phyloP scores from a whole-genome alignment of 2,888 invertebrate species.

The Neoscelio sp. region DNA sequence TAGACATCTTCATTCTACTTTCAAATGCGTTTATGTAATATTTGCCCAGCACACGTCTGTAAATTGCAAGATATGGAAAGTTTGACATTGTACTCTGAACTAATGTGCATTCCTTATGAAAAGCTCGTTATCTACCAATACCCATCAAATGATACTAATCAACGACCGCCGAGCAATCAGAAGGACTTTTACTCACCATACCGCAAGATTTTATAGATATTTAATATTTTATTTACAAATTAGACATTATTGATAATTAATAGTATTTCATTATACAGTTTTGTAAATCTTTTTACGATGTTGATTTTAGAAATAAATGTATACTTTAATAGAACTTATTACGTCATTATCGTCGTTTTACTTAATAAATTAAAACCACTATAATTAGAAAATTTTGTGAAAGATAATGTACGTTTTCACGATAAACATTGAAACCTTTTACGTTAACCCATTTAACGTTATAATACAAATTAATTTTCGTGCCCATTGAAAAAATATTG shows the following conservation, averaged over 20 bases:
- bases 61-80: constrained; percentile 47
- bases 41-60: constrained; percentile 30
- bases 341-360: not conserved
- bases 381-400: constrained; percentile 2
- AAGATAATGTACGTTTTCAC: too few species aligned
- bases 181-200: constrained; percentile 20
- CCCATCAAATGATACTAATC: constrained; percentile 53
- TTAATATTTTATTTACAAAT: constrained; percentile 13
- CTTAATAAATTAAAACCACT: not conserved
- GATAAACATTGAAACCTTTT: too few species aligned
- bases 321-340: constrained; percentile 5
- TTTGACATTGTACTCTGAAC: constrained; percentile 59
- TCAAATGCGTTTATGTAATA: constrained; percentile 56
- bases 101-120: constrained; percentile 42
- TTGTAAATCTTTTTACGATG: too few species aligned
- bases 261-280: too few species aligned
- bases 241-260: constrained; percentile 17
- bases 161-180: constrained; percentile 21
- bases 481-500: too few species aligned
- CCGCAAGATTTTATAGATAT: constrained; percentile 7
- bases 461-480: too few species aligned
- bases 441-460: too few species aligned
- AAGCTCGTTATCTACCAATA: constrained; percentile 39
- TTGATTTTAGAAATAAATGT: not conserved
- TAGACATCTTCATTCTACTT: constrained; percentile 58